Evolutionary conservation across 2,797 vertebrate species (phyloP).

Genomic region (Pangasius macronema): DNA sequence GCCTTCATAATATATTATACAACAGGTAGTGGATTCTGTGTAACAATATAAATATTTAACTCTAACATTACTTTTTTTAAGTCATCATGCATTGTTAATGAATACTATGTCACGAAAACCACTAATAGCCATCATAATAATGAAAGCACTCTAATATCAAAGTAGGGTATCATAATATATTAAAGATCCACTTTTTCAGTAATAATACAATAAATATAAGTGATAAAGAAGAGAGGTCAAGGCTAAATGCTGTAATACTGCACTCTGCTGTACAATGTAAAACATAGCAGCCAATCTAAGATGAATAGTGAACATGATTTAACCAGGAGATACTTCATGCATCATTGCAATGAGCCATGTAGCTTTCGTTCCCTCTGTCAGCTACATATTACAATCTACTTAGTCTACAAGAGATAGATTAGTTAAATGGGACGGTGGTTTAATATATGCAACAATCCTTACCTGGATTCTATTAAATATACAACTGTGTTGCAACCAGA

Average conservation of each 20-base stretch:
- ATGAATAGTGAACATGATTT: neutral
- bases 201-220: conserved; percentile 24
- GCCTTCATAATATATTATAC: neutral
- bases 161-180: conserved; percentile 2
- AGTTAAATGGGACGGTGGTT: neutral
- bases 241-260: conserved; percentile 48
- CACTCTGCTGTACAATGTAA: conserved; percentile 50
- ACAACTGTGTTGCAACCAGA: neutral
- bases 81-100: conserved; percentile 15
- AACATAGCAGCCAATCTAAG: conserved; percentile 32
- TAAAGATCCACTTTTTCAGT: conserved; percentile 16
- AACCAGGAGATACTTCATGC: conserved; percentile 1
- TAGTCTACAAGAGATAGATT: neutral
- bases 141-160: neutral
- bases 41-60: conserved; percentile 25
- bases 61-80: conserved; percentile 18
- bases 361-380: conserved; percentile 14
- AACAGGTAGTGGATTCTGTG: conserved; percentile 9
- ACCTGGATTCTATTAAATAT: neutral
- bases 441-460: neutral
- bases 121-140: neutral
- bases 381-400: conserved; percentile 1
- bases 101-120: neutral
- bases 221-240: conserved; percentile 28
- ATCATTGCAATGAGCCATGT: conserved; percentile 13